Conservation (phyloP, 2,113 vertebrate genomes). For the Arenaria interpres region DNA sequence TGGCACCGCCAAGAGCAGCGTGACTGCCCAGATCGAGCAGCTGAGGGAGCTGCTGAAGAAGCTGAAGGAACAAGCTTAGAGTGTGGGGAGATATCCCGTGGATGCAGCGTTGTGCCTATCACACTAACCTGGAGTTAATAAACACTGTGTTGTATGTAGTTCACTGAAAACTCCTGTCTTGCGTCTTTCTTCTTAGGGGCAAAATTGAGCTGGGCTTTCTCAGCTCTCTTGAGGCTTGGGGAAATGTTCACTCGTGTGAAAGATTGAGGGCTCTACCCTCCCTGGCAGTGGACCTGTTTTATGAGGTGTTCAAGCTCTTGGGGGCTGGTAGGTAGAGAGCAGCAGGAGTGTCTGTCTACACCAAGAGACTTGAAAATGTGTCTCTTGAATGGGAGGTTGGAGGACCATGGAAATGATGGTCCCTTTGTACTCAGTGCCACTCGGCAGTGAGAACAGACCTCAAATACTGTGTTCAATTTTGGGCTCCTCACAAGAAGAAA, state of each 20-base stretch:
- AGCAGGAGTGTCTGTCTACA: neutral
- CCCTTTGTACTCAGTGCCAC: neutral
- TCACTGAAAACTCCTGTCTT: neutral
- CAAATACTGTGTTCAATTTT: neutral
- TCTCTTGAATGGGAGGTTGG: neutral
- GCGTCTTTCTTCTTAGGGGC: neutral
- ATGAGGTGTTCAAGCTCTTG: neutral
- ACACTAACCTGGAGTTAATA: constrained; percentile 6
- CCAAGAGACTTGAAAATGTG: neutral
- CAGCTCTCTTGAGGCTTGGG: neutral
- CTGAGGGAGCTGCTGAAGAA: constrained; percentile 81
- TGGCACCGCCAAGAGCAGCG: constrained; percentile 86
- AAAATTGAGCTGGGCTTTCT: neutral
- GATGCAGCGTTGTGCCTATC: constrained; percentile 9
- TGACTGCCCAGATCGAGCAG: constrained; percentile 85
- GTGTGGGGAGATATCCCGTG: constrained; percentile 15
- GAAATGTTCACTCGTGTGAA: neutral
- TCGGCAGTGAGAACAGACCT: neutral
- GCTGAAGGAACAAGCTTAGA: constrained; percentile 59
- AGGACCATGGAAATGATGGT: too few species aligned
- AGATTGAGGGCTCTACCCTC: neutral
- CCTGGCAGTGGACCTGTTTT: neutral
- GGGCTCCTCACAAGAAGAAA: neutral
- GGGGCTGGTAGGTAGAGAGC: neutral
- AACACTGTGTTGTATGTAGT: neutral